Conservation (phyloP, 2,797 vertebrate species). For the Hafferia zeledoni region DNA sequence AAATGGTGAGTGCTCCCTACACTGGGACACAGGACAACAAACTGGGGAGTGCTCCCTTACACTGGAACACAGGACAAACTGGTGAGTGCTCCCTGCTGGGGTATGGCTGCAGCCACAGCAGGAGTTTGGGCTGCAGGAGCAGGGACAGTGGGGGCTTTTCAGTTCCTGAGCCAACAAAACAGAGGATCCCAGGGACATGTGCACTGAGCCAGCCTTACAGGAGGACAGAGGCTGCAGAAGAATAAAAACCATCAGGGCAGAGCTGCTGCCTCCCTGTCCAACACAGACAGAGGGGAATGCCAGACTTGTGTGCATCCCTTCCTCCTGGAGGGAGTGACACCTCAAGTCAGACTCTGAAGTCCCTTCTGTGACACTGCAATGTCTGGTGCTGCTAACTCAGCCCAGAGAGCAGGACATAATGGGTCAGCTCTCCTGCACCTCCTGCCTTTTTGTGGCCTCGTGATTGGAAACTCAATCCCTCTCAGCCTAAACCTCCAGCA, state of each 20-base stretch:
- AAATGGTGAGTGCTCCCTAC: too few relatives aligned
- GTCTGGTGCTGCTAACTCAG: neutral
- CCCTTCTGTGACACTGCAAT: accelerated
- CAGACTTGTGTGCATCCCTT: neutral
- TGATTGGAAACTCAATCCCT: neutral
- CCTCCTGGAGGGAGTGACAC: neutral
- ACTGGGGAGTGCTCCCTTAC: neutral
- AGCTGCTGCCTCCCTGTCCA: neutral
- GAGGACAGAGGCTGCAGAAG: neutral
- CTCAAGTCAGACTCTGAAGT: neutral
- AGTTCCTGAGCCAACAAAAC: neutral
- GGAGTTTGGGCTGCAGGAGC: neutral
- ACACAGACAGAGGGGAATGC: neutral
- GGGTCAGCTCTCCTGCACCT: neutral
- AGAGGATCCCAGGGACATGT: neutral
- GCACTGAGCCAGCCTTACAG: neutral
- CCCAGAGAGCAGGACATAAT: neutral
- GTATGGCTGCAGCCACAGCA: neutral
- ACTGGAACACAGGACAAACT: neutral
- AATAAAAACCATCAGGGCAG: neutral
- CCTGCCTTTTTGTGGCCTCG: neutral
- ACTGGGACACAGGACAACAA: too few relatives aligned
- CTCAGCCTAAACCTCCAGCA: neutral
- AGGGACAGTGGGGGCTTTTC: neutral
- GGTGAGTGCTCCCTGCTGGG: neutral